These are phyloP conservation scores for Phyllotis vaccarum DNA, from an alignment of 2,797 vertebrate species.

Conservation along the genomic window DNA sequence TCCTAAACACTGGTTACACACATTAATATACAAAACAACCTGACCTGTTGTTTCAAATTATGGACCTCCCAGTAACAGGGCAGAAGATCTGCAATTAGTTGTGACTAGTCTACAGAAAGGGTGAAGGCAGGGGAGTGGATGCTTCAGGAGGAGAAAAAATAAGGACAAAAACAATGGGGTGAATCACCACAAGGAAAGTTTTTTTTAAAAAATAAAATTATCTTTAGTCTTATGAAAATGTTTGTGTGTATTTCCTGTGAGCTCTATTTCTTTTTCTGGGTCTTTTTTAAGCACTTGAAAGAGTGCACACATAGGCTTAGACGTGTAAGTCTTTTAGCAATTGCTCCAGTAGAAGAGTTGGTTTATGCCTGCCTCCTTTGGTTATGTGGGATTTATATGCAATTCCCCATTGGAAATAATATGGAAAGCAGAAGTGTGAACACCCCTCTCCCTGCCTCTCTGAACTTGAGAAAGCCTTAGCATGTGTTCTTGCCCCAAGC, in stretches of 20 bases:
- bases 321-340: not conserved
- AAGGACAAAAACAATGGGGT: not conserved
- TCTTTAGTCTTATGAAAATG: not conserved
- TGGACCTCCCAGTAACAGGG: not conserved
- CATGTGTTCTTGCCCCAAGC: not conserved
- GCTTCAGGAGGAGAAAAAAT: not conserved
- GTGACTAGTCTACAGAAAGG: not conserved
- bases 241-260: not conserved
- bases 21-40: not conserved
- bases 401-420: not conserved
- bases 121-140: not conserved
- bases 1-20: not conserved
- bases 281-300: not conserved
- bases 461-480: not conserved
- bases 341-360: not conserved
- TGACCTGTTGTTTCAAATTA: not conserved
- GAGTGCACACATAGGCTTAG: not conserved
- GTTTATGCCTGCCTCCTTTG: not conserved
- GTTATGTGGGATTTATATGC: not conserved
- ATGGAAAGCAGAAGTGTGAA: not conserved
- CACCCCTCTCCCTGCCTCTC: no score
- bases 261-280: slow-evolving; percentile 22
- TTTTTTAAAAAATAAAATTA: not conserved
- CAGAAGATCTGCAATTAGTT: not conserved
- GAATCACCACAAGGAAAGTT: not conserved